A percentile compares a stretch with the other conserved stretches of the same genome.
phyloP scores from a whole-genome alignment of 2,888 invertebrate genomes.

The Noctua janthina region DNA sequence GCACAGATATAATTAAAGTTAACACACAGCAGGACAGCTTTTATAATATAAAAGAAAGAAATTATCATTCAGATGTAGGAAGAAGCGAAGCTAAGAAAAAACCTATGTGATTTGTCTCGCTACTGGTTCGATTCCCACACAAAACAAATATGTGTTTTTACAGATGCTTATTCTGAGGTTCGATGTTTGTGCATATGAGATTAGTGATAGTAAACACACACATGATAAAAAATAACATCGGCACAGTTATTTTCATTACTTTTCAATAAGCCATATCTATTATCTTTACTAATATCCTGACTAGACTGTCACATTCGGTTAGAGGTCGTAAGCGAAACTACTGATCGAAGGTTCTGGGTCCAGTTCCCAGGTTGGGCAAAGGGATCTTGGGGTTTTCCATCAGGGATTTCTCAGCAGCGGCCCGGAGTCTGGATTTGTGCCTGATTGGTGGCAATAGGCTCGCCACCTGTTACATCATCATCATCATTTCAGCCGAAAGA shows the following conservation, averaged over 20 bases:
- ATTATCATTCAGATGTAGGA: background rate
- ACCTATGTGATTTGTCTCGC: background rate
- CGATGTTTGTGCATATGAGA: background rate
- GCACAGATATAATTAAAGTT: background rate
- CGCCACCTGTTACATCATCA: background rate
- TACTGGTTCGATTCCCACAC: conserved; percentile 2
- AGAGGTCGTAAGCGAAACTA: too few species aligned
- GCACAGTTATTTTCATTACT: background rate
- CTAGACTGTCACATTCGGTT: background rate
- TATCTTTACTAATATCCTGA: background rate
- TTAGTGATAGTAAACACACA: background rate
- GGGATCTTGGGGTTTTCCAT: background rate
- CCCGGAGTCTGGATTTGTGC: too few species aligned
- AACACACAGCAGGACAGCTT: background rate
- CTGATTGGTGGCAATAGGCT: background rate
- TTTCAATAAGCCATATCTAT: background rate
- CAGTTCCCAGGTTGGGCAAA: background rate
- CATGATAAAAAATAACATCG: background rate
- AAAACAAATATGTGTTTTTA: conserved; percentile 20
- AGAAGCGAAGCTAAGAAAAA: background rate
- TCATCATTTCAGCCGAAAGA: too few species aligned
- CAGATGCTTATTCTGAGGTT: background rate
- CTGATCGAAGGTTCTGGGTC: background rate
- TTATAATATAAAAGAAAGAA: background rate
- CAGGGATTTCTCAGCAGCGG: background rate